Percentiles rank a stretch among this genome's conserved stretches.
Evolutionary conservation across 2,113 vertebrate genomes (phyloP).

Genomic region (Dolichotis patagonum): DNA sequence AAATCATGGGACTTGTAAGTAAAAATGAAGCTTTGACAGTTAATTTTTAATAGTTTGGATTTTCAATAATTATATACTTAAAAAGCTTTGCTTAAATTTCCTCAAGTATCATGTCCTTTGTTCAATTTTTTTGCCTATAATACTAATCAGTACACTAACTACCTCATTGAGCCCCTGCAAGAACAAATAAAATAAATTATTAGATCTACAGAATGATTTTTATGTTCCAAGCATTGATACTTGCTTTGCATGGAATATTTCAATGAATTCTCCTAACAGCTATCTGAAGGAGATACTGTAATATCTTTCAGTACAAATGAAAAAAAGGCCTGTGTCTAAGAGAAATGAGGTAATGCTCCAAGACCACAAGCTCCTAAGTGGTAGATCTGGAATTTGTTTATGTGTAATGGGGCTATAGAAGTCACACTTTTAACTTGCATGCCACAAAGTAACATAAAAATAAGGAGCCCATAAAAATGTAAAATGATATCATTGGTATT

Average conservation of each 20-base stretch:
- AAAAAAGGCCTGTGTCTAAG: neutral
- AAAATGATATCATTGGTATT: neutral
- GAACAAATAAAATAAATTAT: neutral
- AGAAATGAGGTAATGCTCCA: neutral
- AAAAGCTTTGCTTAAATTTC: neutral
- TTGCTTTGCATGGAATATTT: neutral
- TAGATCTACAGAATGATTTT: neutral
- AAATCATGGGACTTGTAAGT: neutral
- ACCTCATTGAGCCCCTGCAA: neutral
- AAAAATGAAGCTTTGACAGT: neutral
- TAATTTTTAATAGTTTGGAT: neutral
- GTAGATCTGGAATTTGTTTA: neutral
- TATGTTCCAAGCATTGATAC: neutral
- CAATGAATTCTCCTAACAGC: neutral
- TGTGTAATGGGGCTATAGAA: neutral
- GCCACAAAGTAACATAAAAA: neutral
- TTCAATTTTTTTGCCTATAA: slow-evolving; percentile 11
- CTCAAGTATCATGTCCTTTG: neutral
- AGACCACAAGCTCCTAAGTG: neutral
- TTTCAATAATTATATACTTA: neutral
- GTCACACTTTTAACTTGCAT: neutral
- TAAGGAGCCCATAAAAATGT: neutral
- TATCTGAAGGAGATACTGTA: neutral
- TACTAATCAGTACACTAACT: neutral
- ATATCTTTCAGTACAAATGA: neutral